Evolutionary conservation across 1,140 invertebrate species (phyloP), one percentile per base, ranked within the genome.

Genomic region (Drosophila jambulina): DNA sequence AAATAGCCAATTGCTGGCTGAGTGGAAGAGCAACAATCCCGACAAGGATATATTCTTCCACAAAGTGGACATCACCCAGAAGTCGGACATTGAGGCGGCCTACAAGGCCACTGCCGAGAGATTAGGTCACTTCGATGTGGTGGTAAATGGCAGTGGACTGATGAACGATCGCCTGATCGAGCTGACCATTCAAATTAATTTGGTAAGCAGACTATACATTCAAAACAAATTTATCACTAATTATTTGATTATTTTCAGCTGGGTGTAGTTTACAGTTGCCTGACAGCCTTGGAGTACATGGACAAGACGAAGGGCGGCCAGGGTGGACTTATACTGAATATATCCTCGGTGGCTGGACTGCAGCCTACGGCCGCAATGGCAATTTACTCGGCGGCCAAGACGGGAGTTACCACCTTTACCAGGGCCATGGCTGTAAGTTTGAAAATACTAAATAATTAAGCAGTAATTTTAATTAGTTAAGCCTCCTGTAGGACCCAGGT

Each of bases 301-400:
- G 93, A 94, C 25, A 94, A 93, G 72, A 88, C 95, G 7, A 94
- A 94, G 56, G 93, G 93, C 3, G 95, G 95, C 0, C 91, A 90
- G 7, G 95, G 95, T 59, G 95, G 95, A 25, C 93, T 94, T 9
- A 94, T 96, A 32, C 93, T 96, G 3, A 96, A 96, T 56, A 83
- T 95, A n/a, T 93, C 94, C 9, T 95, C 95, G 2, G 94, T 95
- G 64, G 91, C 94, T 57, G 95, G 95, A 43, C 92, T 95, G 29
- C 63, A 91, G 40, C 84, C 90, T 0, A 48, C 77, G 51, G 6
- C 81, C 34, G 0, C 75, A 27, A 49, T 82, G 78, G 65, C 94
- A 17, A 82, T 93, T 25, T 94, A 94, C 69, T 79, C 77, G 15
- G 93, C 91, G 2, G 92, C 93, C 17, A 94, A 94, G 67, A 91